These are phyloP conservation scores for Morbakka virulenta DNA, from an alignment of 30 jellyfish, hydroid and myxozoan genomes.

Conservation along the genomic window DNA sequence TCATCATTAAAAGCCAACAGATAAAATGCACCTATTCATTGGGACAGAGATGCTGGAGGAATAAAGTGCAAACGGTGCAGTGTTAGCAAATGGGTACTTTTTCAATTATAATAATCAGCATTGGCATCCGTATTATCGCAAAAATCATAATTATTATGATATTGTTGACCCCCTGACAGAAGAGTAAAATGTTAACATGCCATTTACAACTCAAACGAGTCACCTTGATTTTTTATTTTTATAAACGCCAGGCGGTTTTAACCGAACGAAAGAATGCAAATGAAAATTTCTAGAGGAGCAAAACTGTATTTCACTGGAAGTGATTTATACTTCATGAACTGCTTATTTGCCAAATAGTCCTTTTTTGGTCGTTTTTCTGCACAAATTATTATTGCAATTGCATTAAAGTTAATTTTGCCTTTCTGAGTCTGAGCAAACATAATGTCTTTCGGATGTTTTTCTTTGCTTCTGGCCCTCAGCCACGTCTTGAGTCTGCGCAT, in stretches of 20 bases:
- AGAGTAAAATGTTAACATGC: neutral
- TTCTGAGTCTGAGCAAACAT: constrained; percentile 38
- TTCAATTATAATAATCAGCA: no score
- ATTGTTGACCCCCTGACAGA: neutral
- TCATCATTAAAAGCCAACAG: no score
- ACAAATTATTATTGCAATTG: constrained; percentile 12
- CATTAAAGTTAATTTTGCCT: constrained; percentile 21
- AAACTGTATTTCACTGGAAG: neutral
- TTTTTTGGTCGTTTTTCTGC: neutral
- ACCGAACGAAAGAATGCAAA: neutral
- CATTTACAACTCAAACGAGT: neutral
- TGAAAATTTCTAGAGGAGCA: neutral
- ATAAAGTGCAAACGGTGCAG: no score
- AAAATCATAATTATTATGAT: no score
- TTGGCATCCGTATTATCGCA: neutral
- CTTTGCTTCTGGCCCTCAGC: constrained; percentile 11
- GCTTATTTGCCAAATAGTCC: constrained; percentile 1
- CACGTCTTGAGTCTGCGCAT: constrained; percentile 13
- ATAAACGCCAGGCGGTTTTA: neutral
- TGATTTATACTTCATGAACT: neutral
- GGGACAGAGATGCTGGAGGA: no score
- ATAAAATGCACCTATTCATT: no score
- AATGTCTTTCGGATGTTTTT: constrained; percentile 32
- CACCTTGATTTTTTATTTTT: neutral
- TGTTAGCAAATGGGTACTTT: neutral